Evolutionary conservation across 2,888 invertebrate species (phyloP).

Genomic region (Acleris holmiana): DNA sequence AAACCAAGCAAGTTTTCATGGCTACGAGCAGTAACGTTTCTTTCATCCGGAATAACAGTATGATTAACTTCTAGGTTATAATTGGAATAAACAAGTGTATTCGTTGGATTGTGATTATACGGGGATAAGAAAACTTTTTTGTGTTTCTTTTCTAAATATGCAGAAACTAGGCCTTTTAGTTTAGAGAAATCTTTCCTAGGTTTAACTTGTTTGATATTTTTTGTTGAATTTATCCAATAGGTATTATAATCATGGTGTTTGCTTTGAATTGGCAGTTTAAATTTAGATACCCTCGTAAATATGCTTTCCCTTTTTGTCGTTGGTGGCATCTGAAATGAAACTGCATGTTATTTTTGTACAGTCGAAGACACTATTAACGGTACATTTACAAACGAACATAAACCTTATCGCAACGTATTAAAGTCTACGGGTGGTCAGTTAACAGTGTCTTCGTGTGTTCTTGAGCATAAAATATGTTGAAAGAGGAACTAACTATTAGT

Average conservation of each 20-base stretch:
- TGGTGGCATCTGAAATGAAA: slow-evolving; percentile 2
- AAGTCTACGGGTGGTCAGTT: no score
- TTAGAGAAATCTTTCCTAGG: slow-evolving; percentile 61
- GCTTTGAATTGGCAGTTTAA: slow-evolving; percentile 43
- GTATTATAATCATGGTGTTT: slow-evolving; percentile 10
- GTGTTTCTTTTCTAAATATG: slow-evolving; percentile 48
- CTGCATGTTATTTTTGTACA: no score
- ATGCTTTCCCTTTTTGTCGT: slow-evolving; percentile 48
- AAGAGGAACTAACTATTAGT: no score
- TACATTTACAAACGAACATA: no score
- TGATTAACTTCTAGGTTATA: background rate
- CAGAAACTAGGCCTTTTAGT: slow-evolving; percentile 53
- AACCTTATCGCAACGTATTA: no score
- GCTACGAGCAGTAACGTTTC: background rate
- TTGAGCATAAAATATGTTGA: no score
- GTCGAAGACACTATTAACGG: no score
- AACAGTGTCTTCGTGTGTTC: no score
- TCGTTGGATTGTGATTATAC: background rate
- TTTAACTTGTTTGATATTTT: slow-evolving; percentile 50
- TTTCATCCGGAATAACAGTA: slow-evolving; percentile 2
- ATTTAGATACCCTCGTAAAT: slow-evolving; percentile 49
- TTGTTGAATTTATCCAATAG: background rate
- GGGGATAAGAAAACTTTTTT: slow-evolving; percentile 29
- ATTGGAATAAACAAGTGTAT: background rate
- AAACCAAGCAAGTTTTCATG: slow-evolving; percentile 22